Percentiles rank a stretch among this genome's conserved stretches.
phyloP scores from a whole-genome alignment of 2,888 invertebrate genomes.

The Julus scandinavius region DNA sequence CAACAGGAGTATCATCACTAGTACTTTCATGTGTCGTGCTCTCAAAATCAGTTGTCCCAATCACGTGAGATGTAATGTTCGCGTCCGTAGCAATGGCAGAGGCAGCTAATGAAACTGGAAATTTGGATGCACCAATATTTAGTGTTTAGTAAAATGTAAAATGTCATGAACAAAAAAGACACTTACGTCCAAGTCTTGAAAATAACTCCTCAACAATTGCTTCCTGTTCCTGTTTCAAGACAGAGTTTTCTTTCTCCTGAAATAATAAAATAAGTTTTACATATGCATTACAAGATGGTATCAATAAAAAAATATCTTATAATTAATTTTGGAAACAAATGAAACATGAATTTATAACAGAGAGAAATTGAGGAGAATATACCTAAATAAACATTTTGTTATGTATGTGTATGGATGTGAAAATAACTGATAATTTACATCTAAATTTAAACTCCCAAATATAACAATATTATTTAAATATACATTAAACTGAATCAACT shows the following conservation, averaged over 20 bases:
- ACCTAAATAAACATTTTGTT: too few species aligned
- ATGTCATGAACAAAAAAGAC: background rate
- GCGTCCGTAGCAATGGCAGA: background rate
- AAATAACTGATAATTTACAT: too few species aligned
- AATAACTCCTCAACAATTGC: background rate
- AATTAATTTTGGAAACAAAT: too few species aligned
- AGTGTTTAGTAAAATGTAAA: background rate
- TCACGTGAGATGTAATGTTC: background rate
- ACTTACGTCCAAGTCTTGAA: constrained; percentile 5
- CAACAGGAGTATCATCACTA: background rate
- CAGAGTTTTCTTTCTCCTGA: background rate
- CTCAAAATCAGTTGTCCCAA: background rate
- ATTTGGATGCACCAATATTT: background rate
- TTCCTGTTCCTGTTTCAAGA: background rate
- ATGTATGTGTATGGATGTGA: background rate
- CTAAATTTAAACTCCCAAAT: too few species aligned
- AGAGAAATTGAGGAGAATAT: too few species aligned
- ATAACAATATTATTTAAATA: background rate
- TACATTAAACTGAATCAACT: background rate
- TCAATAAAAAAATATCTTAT: too few species aligned
- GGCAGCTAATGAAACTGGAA: background rate
- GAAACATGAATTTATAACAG: too few species aligned
- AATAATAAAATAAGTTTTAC: background rate
- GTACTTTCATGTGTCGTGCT: background rate
- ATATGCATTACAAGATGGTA: too few species aligned